phyloP scores from a whole-genome alignment of 2,797 vertebrate genomes.

The Oryzias sinensis region DNA sequence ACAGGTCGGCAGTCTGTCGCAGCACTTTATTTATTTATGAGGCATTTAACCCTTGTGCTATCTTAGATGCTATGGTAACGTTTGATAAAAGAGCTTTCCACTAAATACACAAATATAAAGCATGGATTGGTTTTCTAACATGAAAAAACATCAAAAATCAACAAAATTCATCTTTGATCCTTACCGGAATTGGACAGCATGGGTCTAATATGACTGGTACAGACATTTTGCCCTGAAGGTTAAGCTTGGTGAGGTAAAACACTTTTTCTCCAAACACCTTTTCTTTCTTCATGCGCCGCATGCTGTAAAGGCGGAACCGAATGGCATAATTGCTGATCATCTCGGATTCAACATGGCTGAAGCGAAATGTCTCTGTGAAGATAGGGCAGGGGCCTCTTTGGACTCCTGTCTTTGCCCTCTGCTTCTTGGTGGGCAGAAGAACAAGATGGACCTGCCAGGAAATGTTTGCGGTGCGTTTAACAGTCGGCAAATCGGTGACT shows the following conservation, averaged over 20 bases:
- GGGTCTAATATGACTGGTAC: conserved; percentile 92
- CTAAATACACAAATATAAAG: background rate
- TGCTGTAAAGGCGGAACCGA: conserved; percentile 92
- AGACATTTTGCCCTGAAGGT: conserved; percentile 96
- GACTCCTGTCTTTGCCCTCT: conserved; percentile 90
- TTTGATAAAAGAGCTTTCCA: too few relatives aligned
- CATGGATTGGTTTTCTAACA: conserved; percentile 28
- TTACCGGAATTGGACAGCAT: conserved; percentile 89
- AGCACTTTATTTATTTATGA: too few relatives aligned
- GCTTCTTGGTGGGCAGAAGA: conserved; percentile 94
- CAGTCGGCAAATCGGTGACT: conserved; percentile 88
- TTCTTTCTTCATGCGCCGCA: conserved; percentile 94
- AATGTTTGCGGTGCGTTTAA: conserved; percentile 88
- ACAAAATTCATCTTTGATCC: conserved; percentile 44
- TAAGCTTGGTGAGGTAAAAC: conserved; percentile 97
- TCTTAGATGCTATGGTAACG: too few relatives aligned
- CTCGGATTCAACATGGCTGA: conserved; percentile 93
- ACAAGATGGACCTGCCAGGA: conserved; percentile 98
- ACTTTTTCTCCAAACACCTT: conserved; percentile 96
- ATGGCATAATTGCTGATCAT: conserved; percentile 96
- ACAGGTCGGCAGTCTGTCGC: too few relatives aligned
- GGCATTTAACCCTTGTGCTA: too few relatives aligned
- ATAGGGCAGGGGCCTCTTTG: conserved; percentile 90
- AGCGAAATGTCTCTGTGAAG: conserved; percentile 94
- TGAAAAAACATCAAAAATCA: conserved; percentile 15